These are phyloP conservation scores for Drosophila stalkeri DNA, from an alignment of 2,888 invertebrate genomes.

Conservation along the genomic window DNA sequence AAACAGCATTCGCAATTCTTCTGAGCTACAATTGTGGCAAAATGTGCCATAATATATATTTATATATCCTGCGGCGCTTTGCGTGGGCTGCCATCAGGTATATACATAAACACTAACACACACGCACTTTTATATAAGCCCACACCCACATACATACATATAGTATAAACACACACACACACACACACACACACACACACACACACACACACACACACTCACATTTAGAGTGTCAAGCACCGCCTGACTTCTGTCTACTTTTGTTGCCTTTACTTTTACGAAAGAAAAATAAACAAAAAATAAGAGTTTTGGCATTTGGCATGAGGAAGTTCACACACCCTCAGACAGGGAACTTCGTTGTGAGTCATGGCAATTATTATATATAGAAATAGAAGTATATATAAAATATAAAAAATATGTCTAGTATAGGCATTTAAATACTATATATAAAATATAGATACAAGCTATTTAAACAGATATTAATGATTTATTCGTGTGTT, in stretches of 20 bases:
- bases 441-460: no score
- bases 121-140: conserved; percentile 15
- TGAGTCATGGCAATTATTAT: background rate
- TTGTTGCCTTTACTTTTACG: background rate
- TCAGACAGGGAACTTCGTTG: background rate
- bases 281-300: background rate
- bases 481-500: no score
- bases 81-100: conserved; percentile 12
- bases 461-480: no score
- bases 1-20: conserved; percentile 12
- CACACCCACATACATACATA: background rate
- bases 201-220: conserved; percentile 29
- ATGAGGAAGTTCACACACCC: background rate
- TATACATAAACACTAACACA: conserved; percentile 31
- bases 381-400: background rate
- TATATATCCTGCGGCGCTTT: conserved; percentile 16
- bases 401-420: background rate
- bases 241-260: conserved; percentile 33
- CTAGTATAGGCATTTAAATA: no score
- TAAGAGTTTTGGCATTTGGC: no score
- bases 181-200: conserved; percentile 26
- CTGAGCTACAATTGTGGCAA: conserved; percentile 43
- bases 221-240: conserved; percentile 8
- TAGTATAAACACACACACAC: conserved; percentile 12
- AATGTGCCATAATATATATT: background rate